Base-by-base conservation (phyloP, 2,888 invertebrate species). In the Crepidodera aurea region DNA sequence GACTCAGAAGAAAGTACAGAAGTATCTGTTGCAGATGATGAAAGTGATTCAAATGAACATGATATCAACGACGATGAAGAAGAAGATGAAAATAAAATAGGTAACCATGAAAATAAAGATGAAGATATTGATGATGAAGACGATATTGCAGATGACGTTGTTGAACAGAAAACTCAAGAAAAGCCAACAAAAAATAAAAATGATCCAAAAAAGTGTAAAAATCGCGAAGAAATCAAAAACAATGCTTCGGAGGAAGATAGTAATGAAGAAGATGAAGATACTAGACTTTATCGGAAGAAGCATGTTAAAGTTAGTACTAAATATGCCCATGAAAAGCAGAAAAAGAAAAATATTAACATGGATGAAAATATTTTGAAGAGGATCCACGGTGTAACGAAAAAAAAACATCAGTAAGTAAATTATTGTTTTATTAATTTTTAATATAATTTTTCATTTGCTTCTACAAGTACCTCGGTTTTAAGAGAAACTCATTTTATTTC, bases 311-410 rank as follows among this genome's bases (percentile, higher is more conserved):
- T 75, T 62, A 72, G 74, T 54, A 75, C 72, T 56, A 77, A 77
- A 53, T 77, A 76, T 60, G 71, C 73, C 10, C 77, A 77, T 42
- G 77, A 77, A 61, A 77, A 77, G 44, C 62, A 69, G n/a, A 73
- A 70, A 34, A 65, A 67, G 18, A 46, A 13, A n/a, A 37, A 59
- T 10, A 51, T 60, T 18, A 67, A 69, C 46, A 67, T 66, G 53
- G 69, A 68, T 19, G 69, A 67, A 25, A 69, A 58, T 48, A 68
- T 63, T 37, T 64, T 75, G 29, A 66, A 73, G 58, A 73, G 72
- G 60, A 63, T 77, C 39, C 77, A 77, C 50, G 70, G 70, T 46
- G 60, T 69, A 22, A 66, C 63, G 18, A 63, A 65, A 51, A 57
- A 65, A 37, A 65, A 66, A 32, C 66, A 64, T 32, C 65, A 66